Conservation (phyloP, 1,140 invertebrate genomes). For the Euwallacea fornicatus region DNA sequence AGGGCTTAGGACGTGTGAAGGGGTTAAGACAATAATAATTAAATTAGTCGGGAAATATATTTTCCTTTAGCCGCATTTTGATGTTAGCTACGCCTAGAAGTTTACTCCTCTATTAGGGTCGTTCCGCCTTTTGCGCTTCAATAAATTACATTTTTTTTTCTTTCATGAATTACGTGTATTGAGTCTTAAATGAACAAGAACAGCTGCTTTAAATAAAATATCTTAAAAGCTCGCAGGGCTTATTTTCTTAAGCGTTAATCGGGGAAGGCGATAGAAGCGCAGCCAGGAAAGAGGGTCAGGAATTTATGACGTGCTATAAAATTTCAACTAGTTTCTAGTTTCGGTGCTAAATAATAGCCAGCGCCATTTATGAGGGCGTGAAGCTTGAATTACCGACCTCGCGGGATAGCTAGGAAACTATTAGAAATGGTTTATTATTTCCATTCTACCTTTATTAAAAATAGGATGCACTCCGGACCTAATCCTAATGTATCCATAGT, state of each 20-base stretch:
- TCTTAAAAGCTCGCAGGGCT: slow-evolving; percentile 11
- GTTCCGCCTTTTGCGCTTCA: background rate
- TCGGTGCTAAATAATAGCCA: slow-evolving; percentile 16
- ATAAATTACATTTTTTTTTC: background rate
- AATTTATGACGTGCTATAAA: slow-evolving; percentile 19
- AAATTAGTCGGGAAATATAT: background rate
- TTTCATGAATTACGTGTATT: background rate
- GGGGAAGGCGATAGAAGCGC: slow-evolving; percentile 4
- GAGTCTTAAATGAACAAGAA: background rate
- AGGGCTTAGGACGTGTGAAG: background rate
- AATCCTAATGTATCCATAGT: too few species aligned
- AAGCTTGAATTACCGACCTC: background rate
- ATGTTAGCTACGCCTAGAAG: background rate
- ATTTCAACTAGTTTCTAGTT: slow-evolving; percentile 24
- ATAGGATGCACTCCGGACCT: too few species aligned
- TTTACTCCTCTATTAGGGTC: background rate
- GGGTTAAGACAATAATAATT: background rate
- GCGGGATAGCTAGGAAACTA: background rate
- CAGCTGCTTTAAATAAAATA: slow-evolving; percentile 16
- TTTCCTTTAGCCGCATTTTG: background rate
- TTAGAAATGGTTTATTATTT: background rate
- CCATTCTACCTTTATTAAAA: too few species aligned
- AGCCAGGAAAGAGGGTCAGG: slow-evolving; percentile 1
- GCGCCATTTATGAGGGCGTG: slow-evolving; percentile 4
- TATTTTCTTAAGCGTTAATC: slow-evolving; percentile 23